Conservation (phyloP, 2,113 vertebrate genomes). For the Scophthalmus maximus region DNA sequence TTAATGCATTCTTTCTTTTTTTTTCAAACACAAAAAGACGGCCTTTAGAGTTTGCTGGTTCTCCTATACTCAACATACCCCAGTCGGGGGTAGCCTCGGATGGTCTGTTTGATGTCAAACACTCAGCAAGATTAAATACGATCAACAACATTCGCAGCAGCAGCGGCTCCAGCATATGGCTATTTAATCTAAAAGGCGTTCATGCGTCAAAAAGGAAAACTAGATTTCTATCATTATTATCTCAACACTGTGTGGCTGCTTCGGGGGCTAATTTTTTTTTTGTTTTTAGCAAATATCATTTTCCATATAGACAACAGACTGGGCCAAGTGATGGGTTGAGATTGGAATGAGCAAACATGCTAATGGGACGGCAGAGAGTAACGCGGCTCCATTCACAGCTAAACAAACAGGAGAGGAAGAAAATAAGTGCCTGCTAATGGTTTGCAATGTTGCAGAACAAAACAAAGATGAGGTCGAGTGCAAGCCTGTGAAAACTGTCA, state of each 20-base stretch:
- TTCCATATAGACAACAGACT: slow-evolving; percentile 67
- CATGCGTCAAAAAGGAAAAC: slow-evolving; percentile 75
- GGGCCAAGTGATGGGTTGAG: slow-evolving; percentile 49
- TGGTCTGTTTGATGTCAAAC: slow-evolving; percentile 63
- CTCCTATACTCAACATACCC: slow-evolving; percentile 29
- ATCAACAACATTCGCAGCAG: slow-evolving; percentile 53
- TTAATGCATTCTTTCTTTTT: background rate
- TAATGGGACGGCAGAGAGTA: slow-evolving; percentile 58
- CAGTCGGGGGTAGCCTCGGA: slow-evolving; percentile 49
- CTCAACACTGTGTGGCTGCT: slow-evolving; percentile 58
- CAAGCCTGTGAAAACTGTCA: slow-evolving; percentile 15
- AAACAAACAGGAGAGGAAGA: slow-evolving; percentile 51
- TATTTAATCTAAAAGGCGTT: slow-evolving; percentile 66
- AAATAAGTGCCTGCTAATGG: slow-evolving; percentile 33
- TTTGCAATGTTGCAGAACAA: slow-evolving; percentile 56
- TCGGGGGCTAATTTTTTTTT: slow-evolving; percentile 68
- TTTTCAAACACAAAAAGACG: background rate
- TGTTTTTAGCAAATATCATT: slow-evolving; percentile 61
- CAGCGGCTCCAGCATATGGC: slow-evolving; percentile 62
- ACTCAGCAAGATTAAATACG: slow-evolving; percentile 64
- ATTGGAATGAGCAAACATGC: slow-evolving; percentile 64
- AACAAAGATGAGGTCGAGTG: slow-evolving; percentile 41
- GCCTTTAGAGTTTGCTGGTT: slow-evolving; percentile 3
- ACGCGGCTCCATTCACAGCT: slow-evolving; percentile 45
- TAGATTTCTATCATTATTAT: slow-evolving; percentile 74